Evolutionary conservation across 2,888 invertebrate genomes (phyloP), one percentile per base, ranked within the genome.

Genomic region (Tineola bisselliella): DNA sequence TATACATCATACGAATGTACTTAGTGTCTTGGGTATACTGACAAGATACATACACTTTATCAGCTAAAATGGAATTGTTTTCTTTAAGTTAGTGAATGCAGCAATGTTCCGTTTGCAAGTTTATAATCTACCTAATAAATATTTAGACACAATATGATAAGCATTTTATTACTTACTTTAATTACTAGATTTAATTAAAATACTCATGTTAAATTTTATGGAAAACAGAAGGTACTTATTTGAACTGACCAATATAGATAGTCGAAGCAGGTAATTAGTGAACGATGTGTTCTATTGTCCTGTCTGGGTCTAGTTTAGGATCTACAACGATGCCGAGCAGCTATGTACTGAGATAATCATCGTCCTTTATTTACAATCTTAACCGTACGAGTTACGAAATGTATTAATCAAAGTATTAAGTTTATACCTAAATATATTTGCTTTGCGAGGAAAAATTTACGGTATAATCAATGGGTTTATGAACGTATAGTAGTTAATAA

Each of bases 291-390:
- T 54, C 54, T 18, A 54, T 54, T 54, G 54, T 54, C 54, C 54
- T 54, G 54, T 54, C 54, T 54, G 12, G 48, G 54, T 25, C 54
- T 54, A 25, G 54, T 54, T 54, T 54, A 54, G 18, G 18, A 54
- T 54, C 54, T 48, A 48, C 48, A 48, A 17, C 17, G 17, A 17
- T n/a, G 17, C 6, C 48, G 48, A 13, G 15, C 15, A 48, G 43
- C 5, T 10, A 43, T 8, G 48, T 13, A n/a, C 8, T 17, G 6
- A 13, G 48, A 48, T 48, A 48, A 17, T 48, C 48, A 48, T 48
- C 48, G 48, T 48, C 48, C 48, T 17, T 48, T 15, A 48, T 17
- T 48, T 17, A 38, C 11, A 38, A 38, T 12, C 38, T 38, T 25
- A 6, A 25, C 25, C 25, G 6, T 6, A 6, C 6, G 6, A 25